Evolutionary conservation across 1,140 invertebrate species (phyloP).

Genomic region (Tenebrio molitor): DNA sequence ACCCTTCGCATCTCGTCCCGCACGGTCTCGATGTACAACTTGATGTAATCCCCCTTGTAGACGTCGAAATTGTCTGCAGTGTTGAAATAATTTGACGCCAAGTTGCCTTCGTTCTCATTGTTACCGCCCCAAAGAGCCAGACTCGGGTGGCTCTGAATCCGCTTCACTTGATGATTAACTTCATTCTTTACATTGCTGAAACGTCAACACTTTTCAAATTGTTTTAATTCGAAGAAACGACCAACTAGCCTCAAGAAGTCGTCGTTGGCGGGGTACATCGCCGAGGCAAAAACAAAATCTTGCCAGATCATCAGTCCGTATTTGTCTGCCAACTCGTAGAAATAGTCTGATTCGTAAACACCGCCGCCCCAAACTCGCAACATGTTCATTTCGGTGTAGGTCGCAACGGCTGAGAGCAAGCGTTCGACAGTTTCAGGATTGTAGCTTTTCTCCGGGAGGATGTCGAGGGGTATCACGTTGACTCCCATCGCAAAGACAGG

Average conservation of each 20-base stretch:
- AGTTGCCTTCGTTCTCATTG: constrained; percentile 97
- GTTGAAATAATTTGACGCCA: constrained; percentile 79
- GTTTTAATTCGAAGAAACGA: not conserved
- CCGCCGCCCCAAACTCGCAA: constrained; percentile 98
- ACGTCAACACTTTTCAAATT: constrained; percentile 13
- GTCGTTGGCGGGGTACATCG: constrained; percentile 88
- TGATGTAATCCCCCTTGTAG: constrained; percentile 87
- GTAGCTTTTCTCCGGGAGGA: constrained; percentile 84
- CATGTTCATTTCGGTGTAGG: constrained; percentile 92
- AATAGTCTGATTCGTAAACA: constrained; percentile 92
- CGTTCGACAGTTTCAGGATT: constrained; percentile 63
- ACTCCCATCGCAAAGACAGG: constrained; percentile 96
- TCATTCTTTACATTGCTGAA: constrained; percentile 77
- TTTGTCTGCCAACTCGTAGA: constrained; percentile 89
- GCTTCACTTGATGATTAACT: constrained; percentile 85
- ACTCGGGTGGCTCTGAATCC: constrained; percentile 91
- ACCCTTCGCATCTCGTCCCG: constrained; percentile 73
- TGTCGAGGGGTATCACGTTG: constrained; percentile 94
- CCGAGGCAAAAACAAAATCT: constrained; percentile 98
- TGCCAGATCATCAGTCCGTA: constrained; percentile 92
- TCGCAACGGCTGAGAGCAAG: constrained; percentile 78
- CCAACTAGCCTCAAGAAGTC: constrained; percentile 45
- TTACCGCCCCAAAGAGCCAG: constrained; percentile 94
- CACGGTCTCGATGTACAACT: constrained; percentile 88
- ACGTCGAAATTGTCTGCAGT: constrained; percentile 49